Percentiles rank a stretch among this genome's conserved stretches.
Conservation (phyloP, 2,888 invertebrate genomes). For the Amphipyra tragopoginis region DNA sequence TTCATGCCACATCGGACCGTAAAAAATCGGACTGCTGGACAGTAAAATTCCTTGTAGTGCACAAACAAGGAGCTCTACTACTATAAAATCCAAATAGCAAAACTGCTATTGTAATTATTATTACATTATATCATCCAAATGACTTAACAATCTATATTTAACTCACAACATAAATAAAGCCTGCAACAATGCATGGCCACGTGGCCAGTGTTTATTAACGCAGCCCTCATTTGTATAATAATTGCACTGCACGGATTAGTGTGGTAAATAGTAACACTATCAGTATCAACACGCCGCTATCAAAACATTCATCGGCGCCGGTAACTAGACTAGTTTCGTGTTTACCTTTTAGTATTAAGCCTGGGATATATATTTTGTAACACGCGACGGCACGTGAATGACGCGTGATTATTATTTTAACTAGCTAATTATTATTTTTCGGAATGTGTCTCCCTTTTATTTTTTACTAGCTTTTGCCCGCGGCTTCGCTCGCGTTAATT, state of each 20-base stretch:
- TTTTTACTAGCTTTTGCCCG: too few species aligned
- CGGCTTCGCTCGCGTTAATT: too few species aligned
- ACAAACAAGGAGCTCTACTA: too few species aligned
- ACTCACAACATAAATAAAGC: background rate
- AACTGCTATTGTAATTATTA: too few species aligned
- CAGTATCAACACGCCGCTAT: constrained; percentile 4
- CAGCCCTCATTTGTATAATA: constrained; percentile 15
- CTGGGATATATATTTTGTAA: background rate
- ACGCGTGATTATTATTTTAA: background rate
- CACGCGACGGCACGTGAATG: background rate
- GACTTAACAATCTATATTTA: too few species aligned
- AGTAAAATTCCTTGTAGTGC: too few species aligned
- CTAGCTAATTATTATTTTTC: too few species aligned
- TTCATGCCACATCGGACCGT: too few species aligned
- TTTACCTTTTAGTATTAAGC: constrained; percentile 1
- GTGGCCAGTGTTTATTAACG: constrained; percentile 17
- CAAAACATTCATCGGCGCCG: constrained; percentile 21
- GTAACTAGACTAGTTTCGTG: background rate
- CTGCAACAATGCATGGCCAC: constrained; percentile 3
- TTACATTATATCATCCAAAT: too few species aligned
- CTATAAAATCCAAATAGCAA: too few species aligned
- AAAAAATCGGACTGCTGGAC: too few species aligned
- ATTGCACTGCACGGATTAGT: constrained; percentile 4
- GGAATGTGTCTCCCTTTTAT: too few species aligned
- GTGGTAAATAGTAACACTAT: constrained; percentile 22